Conservation (phyloP, 53 echinoderm and acorn worm species). For the Luidia sarsii region DNA sequence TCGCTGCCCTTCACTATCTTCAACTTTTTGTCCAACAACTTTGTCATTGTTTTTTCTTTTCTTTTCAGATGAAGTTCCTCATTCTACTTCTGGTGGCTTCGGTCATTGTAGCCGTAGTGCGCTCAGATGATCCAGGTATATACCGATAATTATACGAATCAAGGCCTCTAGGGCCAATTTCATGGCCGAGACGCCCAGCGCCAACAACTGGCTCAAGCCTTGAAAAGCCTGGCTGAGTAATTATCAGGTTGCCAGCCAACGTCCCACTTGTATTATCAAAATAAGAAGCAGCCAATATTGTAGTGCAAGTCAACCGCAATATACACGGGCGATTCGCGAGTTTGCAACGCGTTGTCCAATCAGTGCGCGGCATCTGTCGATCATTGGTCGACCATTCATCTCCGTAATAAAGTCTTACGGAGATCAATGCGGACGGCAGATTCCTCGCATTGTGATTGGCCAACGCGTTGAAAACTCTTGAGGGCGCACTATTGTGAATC, state of each 20-base stretch:
- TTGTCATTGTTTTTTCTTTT: not conserved
- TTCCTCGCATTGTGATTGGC: not conserved
- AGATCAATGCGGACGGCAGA: too few relatives aligned
- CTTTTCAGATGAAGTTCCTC: conserved; percentile 24
- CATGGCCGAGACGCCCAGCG: too few relatives aligned
- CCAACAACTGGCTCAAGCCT: too few relatives aligned
- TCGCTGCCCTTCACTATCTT: not conserved
- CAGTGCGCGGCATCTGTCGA: not conserved
- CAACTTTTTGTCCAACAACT: not conserved
- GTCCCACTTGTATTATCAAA: too few relatives aligned
- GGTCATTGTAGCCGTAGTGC: not conserved
- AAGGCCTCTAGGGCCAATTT: too few relatives aligned
- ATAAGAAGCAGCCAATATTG: not conserved
- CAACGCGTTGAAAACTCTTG: not conserved
- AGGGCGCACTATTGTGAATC: too few relatives aligned
- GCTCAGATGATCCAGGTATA: conserved; percentile 31
- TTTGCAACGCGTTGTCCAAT: not conserved
- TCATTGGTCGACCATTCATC: not conserved
- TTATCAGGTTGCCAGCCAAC: too few relatives aligned
- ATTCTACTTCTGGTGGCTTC: not conserved
- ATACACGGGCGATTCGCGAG: not conserved
- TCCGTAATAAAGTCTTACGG: not conserved
- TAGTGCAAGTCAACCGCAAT: not conserved
- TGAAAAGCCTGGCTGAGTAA: too few relatives aligned
- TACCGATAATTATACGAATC: too few relatives aligned